Base-by-base conservation (phyloP, 2,113 vertebrate species). In the Thunnus thynnus region DNA sequence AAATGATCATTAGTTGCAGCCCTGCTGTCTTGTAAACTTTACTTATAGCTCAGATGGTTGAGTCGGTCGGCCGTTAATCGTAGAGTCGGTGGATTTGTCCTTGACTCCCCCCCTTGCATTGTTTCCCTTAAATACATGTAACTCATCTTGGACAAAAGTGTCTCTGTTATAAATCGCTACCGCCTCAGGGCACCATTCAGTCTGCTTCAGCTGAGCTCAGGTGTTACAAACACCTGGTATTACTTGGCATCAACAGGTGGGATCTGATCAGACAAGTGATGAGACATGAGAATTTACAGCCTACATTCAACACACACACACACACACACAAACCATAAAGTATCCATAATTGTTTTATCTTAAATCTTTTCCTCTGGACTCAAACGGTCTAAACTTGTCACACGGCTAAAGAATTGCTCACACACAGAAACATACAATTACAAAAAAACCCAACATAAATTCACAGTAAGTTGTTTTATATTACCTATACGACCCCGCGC, bases 191-290 rank as follows among this genome's bases (percentile, higher is more conserved):
- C 18, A 12, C 25, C 27, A n/a, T 44, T 48, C 17, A 78, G 77
- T 76, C 71, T 76, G 74, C 47, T 71, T 57, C 22, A 44, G 30
- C 27, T 3, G 18, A 25, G 22, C 13, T 78, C 54, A 52, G 47
- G 11, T 66, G 5, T 61, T 5, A 20, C 7, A 41, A 41, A 16
- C 75, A 80, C 66, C 52, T 81, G 82, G 77, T 14, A 5, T 52
- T 20, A 44, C n/a, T 66, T 72, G 67, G 47, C 54, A 22, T 11
- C 0, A 10, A 51, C 8, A 7, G 2, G 18, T 10, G 17, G 22
- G 69, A 75, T 75, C n/a, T 55, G 64, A 55, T 67, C 68, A 48
- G 48, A 87, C 70, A 36, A 52, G 64, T 3, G 20, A 22, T 54
- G 27, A 30, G 1, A 56, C 32, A 20, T n/a, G 3, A 56, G 14